phyloP scores from a whole-genome alignment of 2,888 invertebrate genomes.

The Epinotia nisella region DNA sequence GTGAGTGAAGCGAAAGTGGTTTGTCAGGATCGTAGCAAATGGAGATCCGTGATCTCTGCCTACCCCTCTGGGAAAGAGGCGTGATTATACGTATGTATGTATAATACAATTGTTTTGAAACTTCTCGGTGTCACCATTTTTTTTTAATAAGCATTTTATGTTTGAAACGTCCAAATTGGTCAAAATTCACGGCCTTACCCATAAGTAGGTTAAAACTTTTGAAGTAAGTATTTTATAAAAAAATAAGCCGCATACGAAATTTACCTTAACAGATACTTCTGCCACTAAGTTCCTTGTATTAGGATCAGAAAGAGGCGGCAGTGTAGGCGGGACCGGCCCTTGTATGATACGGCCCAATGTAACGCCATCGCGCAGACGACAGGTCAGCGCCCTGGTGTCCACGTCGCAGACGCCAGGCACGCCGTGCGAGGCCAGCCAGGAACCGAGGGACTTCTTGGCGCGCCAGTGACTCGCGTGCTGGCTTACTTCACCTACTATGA shows the following conservation, averaged over 20 bases:
- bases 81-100: too few relatives aligned
- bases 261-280: constrained; percentile 93
- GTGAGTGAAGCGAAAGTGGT: too few relatives aligned
- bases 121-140: too few relatives aligned
- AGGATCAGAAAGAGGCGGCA: constrained; percentile 87
- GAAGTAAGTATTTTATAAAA: background rate
- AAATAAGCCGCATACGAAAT: background rate
- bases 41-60: too few relatives aligned
- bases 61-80: too few relatives aligned
- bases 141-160: too few relatives aligned
- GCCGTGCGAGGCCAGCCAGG: constrained; percentile 92
- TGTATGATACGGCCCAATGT: constrained; percentile 89
- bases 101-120: too few relatives aligned
- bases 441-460: constrained; percentile 89
- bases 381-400: constrained; percentile 97
- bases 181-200: too few relatives aligned
- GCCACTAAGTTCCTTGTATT: constrained; percentile 94
- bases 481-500: constrained; percentile 96
- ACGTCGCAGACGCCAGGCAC: constrained; percentile 96
- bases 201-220: too few relatives aligned
- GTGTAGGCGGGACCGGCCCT: constrained; percentile 75
- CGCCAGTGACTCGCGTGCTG: constrained; percentile 96
- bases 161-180: too few relatives aligned
- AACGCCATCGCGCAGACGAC: constrained; percentile 95
- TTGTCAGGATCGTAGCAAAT: too few relatives aligned